Evolutionary conservation across 2,113 vertebrate species (phyloP).

Genomic region (Solenodon paradoxus): DNA sequence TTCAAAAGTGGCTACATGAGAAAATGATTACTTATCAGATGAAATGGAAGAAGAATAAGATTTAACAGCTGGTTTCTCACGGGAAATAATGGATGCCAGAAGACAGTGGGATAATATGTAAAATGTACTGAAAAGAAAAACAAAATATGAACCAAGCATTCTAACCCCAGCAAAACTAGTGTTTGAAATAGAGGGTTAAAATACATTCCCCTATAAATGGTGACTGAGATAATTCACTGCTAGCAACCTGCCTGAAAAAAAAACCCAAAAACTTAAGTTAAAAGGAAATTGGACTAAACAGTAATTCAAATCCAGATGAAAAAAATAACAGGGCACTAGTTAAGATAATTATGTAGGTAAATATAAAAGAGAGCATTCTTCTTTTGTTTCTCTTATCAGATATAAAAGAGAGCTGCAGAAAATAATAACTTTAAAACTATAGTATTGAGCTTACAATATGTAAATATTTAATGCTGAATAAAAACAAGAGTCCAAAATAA

Average conservation of each 20-base stretch:
- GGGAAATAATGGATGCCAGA: not conserved
- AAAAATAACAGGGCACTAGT: not conserved
- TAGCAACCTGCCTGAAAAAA: not conserved
- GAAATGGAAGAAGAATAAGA: conserved; percentile 9
- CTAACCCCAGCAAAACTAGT: not conserved
- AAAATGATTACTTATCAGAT: not conserved
- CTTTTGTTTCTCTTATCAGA: not conserved
- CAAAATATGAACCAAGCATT: not conserved
- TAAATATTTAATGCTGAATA: not conserved
- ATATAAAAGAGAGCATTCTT: not conserved
- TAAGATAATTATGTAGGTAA: not conserved
- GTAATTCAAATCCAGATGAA: not conserved
- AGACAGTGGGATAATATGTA: not conserved
- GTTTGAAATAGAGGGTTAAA: not conserved
- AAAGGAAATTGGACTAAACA: not conserved
- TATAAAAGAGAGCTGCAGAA: not conserved
- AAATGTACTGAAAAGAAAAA: not conserved
- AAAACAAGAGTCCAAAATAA: not conserved
- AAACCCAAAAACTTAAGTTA: not conserved
- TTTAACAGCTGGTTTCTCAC: not conserved
- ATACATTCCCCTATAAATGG: not conserved
- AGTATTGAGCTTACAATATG: not conserved
- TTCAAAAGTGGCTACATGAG: not conserved
- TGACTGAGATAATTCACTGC: conserved; percentile 1
- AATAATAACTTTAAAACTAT: not conserved